A percentile compares a stretch with the other conserved stretches of the same genome.
These are phyloP conservation scores for Machaerirhynchus nigripectus DNA, from an alignment of 2,113 vertebrate species.

Conservation along the genomic window DNA sequence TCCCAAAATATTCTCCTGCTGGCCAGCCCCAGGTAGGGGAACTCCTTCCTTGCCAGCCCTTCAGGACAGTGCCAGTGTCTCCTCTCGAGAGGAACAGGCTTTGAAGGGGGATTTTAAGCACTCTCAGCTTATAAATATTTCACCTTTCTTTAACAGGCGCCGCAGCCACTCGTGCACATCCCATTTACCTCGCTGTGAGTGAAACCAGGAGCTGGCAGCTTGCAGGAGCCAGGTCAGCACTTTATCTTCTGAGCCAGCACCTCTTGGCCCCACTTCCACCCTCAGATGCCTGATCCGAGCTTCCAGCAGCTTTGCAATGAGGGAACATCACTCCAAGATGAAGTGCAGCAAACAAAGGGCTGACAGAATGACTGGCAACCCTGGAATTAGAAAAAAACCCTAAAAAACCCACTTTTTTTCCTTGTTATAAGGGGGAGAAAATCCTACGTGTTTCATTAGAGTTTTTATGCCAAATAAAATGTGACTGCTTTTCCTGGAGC, in stretches of 20 bases:
- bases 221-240: not conserved
- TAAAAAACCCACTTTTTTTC: not conserved
- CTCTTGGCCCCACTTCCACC: not conserved
- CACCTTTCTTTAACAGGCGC: not conserved
- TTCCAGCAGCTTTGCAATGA: not conserved
- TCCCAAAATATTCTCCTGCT: not conserved
- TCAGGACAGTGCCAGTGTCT: not conserved
- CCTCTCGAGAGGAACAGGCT: not conserved
- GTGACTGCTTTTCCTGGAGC: not conserved
- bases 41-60: not conserved
- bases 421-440: too few species aligned
- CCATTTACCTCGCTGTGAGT: not conserved
- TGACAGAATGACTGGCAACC: not conserved
- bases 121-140: slow-evolving; percentile 8
- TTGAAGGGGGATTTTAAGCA: not conserved
- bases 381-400: not conserved
- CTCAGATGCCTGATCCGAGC: not conserved
- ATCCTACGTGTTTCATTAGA: not conserved
- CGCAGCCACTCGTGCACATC: not conserved
- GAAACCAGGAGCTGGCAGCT: not conserved
- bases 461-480: not conserved
- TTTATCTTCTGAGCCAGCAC: not conserved
- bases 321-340: not conserved
- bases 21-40: not conserved
- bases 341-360: not conserved